These are phyloP conservation scores for Yasuhikotakia modesta DNA, from an alignment of 2,797 vertebrate species.

Conservation along the genomic window DNA sequence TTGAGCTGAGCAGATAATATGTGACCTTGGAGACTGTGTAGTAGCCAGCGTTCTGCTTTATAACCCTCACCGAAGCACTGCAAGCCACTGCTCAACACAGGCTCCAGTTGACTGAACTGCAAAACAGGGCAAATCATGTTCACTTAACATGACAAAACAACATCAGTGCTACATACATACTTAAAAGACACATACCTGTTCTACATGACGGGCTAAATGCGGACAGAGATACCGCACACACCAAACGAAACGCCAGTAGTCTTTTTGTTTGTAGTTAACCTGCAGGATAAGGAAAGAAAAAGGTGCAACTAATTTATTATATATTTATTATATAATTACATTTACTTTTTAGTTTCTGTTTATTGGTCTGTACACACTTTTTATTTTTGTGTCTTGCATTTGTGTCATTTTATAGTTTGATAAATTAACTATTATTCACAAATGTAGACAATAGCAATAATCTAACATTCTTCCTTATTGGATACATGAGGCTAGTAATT, in stretches of 20 bases:
- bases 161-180: neutral
- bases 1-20: slow-evolving; percentile 89
- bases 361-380: too few species aligned
- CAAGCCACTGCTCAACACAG: slow-evolving; percentile 72
- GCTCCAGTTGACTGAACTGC: slow-evolving; percentile 88
- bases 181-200: slow-evolving; percentile 70
- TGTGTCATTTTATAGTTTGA: too few species aligned
- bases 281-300: slow-evolving; percentile 62
- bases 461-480: neutral
- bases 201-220: slow-evolving; percentile 82
- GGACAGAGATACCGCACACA: slow-evolving; percentile 88
- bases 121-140: neutral
- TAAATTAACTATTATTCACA: too few species aligned
- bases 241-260: slow-evolving; percentile 97
- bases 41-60: slow-evolving; percentile 89
- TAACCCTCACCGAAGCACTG: slow-evolving; percentile 75
- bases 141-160: neutral
- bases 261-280: slow-evolving; percentile 89
- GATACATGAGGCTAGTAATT: neutral
- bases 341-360: too few species aligned
- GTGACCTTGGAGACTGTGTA: slow-evolving; percentile 93
- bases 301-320: too few species aligned
- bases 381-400: too few species aligned
- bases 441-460: too few species aligned
- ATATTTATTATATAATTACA: too few species aligned